Evolutionary conservation across 2,113 vertebrate species (phyloP), one percentile per base, ranked within the genome.

Genomic region (Stomatorhinus ivindoensis): DNA sequence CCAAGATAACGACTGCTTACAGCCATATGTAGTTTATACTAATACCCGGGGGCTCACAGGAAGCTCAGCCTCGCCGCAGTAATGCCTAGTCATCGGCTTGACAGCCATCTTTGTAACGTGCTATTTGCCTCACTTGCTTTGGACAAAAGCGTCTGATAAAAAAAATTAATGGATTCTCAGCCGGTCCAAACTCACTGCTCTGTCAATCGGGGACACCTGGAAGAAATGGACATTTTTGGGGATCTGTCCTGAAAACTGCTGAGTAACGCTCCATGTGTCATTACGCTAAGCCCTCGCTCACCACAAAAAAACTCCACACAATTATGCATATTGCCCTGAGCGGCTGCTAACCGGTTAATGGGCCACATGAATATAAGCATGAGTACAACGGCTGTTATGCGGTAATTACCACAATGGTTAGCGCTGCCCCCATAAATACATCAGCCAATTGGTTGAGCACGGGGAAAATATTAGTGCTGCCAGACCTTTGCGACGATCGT

Each of bases 401-500:
- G 24, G 88, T 69, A 82, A 91, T 88, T 87, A 80, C 53, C 53
- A 44, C 13, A 6, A 21, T 58, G 83, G 19, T 87, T 87, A 58
- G 39, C 19, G 46, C 44, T 42, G 7, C 8, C 15, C 35, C 50
- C 39, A 88, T 89, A 88, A 89, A 89, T 86, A 88, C 46, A 76
- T 11, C 4, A 39, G 61, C 8, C 19, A 6, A 80, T 69, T 84
- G 46, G 87, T 39, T 61, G 44, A 84, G 87, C 69, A 83, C 51
- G 21, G 21, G 58, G 89, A 76, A 89, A 44, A 85, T 51, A 89
- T 89, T 73, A 89, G 44, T 55, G 55, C 69, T 86, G 51, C 85
- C 84, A 31, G 47, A 76, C 86, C 83, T 31, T 87, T 46, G 85
- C 31, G 42, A 87, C 44, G 84, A 73, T 39, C 39, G 17, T 46